phyloP scores from a whole-genome alignment of 2,888 invertebrate genomes.

The Drosophila phalerata region DNA sequence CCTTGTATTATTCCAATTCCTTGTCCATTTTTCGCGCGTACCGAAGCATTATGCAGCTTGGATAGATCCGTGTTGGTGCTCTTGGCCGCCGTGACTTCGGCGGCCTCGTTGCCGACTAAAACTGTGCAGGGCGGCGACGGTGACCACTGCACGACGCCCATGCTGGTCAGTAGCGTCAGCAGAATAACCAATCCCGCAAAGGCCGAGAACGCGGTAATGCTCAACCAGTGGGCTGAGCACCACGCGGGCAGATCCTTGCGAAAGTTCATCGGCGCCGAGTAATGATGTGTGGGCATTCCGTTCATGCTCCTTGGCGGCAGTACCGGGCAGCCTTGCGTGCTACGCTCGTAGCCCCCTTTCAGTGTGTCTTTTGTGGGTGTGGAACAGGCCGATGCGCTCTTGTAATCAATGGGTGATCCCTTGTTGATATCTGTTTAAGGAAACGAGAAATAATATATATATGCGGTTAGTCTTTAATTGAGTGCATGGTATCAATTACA shows the following conservation, averaged over 20 bases:
- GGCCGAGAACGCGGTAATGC: constrained; percentile 94
- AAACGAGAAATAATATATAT: background rate
- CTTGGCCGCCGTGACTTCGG: constrained; percentile 90
- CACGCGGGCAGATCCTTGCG: constrained; percentile 93
- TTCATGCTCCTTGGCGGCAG: constrained; percentile 89
- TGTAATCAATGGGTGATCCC: constrained; percentile 95
- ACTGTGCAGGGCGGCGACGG: constrained; percentile 94
- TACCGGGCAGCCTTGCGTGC: constrained; percentile 89
- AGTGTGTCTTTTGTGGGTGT: constrained; percentile 92
- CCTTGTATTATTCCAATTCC: constrained; percentile 86
- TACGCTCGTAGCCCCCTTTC: constrained; percentile 87
- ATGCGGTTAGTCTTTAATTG: constrained; percentile 35
- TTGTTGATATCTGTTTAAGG: constrained; percentile 92
- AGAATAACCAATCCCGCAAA: constrained; percentile 93
- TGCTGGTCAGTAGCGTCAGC: constrained; percentile 94
- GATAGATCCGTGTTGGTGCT: constrained; percentile 90
- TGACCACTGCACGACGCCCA: constrained; percentile 94
- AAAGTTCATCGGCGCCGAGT: constrained; percentile 93
- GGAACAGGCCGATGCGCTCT: constrained; percentile 93
- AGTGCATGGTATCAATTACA: constrained; percentile 50
- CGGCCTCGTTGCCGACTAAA: constrained; percentile 92
- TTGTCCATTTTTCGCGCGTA: constrained; percentile 87
- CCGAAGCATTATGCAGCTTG: constrained; percentile 89
- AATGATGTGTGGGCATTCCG: constrained; percentile 89
- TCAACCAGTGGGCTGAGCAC: constrained; percentile 97